Evolutionary conservation across 2,797 vertebrate species (phyloP).

Genomic region (Siniperca scherzeri): DNA sequence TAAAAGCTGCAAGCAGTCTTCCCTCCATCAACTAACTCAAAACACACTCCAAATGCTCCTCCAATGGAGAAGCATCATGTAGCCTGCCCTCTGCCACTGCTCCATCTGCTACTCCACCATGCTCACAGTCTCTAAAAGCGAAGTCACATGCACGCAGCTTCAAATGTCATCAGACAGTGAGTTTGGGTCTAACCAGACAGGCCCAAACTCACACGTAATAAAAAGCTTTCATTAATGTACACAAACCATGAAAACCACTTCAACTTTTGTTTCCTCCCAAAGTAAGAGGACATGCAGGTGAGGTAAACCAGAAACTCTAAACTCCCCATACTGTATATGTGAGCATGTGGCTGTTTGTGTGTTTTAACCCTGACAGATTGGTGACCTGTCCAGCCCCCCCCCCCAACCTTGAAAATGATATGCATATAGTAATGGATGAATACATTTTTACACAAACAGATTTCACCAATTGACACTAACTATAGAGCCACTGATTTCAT

Average conservation of each 20-base stretch:
- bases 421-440: neutral
- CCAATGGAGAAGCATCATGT: neutral
- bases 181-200: neutral
- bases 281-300: neutral
- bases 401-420: neutral
- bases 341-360: neutral
- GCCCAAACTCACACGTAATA: neutral
- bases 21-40: neutral
- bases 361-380: constrained; percentile 28
- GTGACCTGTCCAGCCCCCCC: neutral
- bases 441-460: neutral
- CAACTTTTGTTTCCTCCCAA: neutral
- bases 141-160: neutral
- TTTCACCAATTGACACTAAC: neutral
- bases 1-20: neutral
- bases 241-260: neutral
- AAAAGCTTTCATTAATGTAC: neutral
- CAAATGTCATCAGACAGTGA: constrained; percentile 5
- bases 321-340: neutral
- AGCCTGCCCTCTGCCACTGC: constrained; percentile 14
- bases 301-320: neutral
- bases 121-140: neutral
- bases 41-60: constrained; percentile 2
- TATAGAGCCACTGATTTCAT: neutral
- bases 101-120: constrained; percentile 32